These are phyloP conservation scores for Dendropsophus ebraccatus DNA, from an alignment of 2,113 vertebrate genomes.

Conservation along the genomic window DNA sequence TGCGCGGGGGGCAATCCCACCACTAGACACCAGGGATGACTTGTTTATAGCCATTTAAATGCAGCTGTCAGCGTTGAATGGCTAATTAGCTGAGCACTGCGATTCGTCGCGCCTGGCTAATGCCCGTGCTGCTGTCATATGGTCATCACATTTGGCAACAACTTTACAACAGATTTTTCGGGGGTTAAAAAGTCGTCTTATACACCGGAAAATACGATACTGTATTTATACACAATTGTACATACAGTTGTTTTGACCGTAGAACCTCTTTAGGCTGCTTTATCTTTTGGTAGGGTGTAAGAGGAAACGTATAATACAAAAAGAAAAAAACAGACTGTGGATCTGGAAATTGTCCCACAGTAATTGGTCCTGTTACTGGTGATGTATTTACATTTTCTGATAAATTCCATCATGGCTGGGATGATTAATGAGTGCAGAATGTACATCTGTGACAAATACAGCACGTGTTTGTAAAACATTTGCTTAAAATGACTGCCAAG, in stretches of 20 bases:
- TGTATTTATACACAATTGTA: not conserved
- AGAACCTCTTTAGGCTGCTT: not conserved
- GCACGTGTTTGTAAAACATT: conserved; percentile 43
- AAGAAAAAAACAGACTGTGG: not conserved
- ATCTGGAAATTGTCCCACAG: conserved; percentile 14
- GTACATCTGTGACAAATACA: conserved; percentile 41
- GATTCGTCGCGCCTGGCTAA: too few species aligned
- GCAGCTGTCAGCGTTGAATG: too few species aligned
- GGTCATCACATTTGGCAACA: too few species aligned
- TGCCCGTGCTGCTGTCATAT: too few species aligned
- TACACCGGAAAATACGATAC: too few species aligned
- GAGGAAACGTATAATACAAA: not conserved
- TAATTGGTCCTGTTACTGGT: conserved; percentile 1
- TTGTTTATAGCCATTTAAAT: too few species aligned
- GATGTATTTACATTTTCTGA: conserved; percentile 29
- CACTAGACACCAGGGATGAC: too few species aligned
- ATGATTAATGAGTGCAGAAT: conserved; percentile 36
- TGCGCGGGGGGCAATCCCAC: too few species aligned
- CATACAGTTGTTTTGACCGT: not conserved
- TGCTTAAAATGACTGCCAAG: conserved; percentile 33
- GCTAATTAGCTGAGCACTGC: too few species aligned
- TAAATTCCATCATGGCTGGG: conserved; percentile 17
- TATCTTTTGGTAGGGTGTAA: not conserved
- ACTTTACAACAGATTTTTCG: too few species aligned
- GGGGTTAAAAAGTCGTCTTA: too few species aligned